Evolutionary conservation across 2,797 vertebrate genomes (phyloP), one percentile per base, ranked within the genome.

Genomic region (Cossypha dichroa): DNA sequence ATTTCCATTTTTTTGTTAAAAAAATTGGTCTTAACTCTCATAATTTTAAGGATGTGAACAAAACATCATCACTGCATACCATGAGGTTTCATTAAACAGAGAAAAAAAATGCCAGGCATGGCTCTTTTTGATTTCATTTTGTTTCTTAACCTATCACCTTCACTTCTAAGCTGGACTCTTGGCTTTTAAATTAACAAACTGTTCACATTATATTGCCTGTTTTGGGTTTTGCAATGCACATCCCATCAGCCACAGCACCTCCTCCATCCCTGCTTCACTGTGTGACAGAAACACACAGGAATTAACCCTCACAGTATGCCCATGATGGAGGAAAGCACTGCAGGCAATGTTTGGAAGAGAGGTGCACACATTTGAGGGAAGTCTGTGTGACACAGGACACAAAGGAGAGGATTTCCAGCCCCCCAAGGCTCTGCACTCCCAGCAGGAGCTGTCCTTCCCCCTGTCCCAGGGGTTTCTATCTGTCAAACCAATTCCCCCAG

Each of bases 381-480:
- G 63, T 11, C 26, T 0, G 0, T 13, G 16, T 36, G 84, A 79
- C 79, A 62, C 0, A 0, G 64, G 73, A 64, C 80, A 80, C 49
- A 75, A 85, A 88, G 58, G 54, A 91, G 78, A 0, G 0, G 41
- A 72, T 34, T 84, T 78, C 58, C 60, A 95, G 60, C 36, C 19
- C 15, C 0, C 3, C 40, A 52, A 73, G 46, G 66, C 67, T 64
- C 52, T 83, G 75, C 68, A 49, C 49, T 69, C 84, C 10, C 93
- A 90, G 81, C 79, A 55, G 18, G 79, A 95, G 85, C 70, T 56
- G 40, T 59, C 51, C 58, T 58, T 64, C 40, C 70, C 78, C 69
- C 63, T 48, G 6, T 25, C 46, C 78, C 51, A 31, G 9, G 77
- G 52, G 38, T n/a, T 70, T 72, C 20, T 58, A n/a, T 21, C 69